These are phyloP conservation scores for Elymnias hypermnestra DNA, from an alignment of 1,140 invertebrate genomes.

Conservation along the genomic window DNA sequence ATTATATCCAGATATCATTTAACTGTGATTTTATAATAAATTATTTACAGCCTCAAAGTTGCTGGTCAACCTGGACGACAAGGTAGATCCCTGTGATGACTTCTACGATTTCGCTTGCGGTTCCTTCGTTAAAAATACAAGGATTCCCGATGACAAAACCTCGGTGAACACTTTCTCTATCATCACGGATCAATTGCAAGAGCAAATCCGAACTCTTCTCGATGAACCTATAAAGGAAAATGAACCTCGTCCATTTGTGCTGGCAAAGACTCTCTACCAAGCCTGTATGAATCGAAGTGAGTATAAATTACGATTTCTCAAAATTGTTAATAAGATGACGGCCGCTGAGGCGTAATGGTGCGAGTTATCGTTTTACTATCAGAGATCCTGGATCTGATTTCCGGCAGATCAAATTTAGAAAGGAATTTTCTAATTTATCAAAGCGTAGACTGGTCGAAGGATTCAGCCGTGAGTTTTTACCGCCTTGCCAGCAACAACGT, in stretches of 20 bases:
- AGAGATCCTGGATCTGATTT: no score
- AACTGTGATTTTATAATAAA: neutral
- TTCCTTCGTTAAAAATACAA: slow-evolving; percentile 81
- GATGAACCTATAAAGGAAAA: slow-evolving; percentile 80
- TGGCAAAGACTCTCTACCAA: slow-evolving; percentile 86
- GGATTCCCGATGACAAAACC: slow-evolving; percentile 89
- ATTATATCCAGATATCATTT: no score
- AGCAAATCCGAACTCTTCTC: slow-evolving; percentile 85
- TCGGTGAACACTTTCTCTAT: slow-evolving; percentile 88
- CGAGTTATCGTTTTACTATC: no score
- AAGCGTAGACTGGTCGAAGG: no score
- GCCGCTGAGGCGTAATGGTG: no score
- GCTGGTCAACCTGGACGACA: slow-evolving; percentile 83
- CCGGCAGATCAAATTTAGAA: no score
- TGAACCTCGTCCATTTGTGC: slow-evolving; percentile 84
- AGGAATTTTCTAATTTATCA: no score
- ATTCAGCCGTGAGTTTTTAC: no score
- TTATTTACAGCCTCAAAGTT: slow-evolving; percentile 78
- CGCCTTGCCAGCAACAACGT: no score
- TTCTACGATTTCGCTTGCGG: slow-evolving; percentile 93
- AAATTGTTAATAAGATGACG: no score
- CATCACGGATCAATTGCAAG: slow-evolving; percentile 86
- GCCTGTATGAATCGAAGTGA: slow-evolving; percentile 92
- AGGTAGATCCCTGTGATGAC: slow-evolving; percentile 91
- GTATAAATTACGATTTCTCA: slow-evolving; percentile 30